Evolutionary conservation across 2,888 invertebrate species (phyloP), one percentile per base, ranked within the genome.

Genomic region (Caenorhabditis uteleia): DNA sequence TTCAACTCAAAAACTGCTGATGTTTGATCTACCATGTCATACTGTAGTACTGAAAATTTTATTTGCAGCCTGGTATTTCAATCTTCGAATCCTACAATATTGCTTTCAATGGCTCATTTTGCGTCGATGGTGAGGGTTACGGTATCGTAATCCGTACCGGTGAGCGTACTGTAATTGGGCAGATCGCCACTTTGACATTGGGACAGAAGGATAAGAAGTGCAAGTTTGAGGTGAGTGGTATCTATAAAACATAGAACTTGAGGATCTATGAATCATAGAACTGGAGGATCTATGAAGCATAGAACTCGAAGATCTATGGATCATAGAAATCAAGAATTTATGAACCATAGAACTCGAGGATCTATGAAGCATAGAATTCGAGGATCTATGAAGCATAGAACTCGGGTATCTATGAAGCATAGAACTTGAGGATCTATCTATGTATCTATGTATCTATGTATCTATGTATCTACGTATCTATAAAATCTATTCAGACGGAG

Each of bases 61-160:
- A n/a, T n/a, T n/a, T n/a, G n/a, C 38, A 46, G 33, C 33, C 54
- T 6, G 43, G 20, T n/a, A 47, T 36, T 2, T 59, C 66, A n/a
- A 64, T 75, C 29, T 74, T 74, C 49, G 72, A 73, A 29, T 56
- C 61, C 16, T 62, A 68, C 62, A 73, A 73, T 48, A 60, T 73
- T 20, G 72, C 69, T 1, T 70, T 70, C 60, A 70, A 78, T 51
- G 77, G 78, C 21, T 74, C 74, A 0, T 68, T 77, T 45, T 78
- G 78, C 56, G 78, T 78, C 21, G 78, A 78, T 21, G 78, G 78
- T 21, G 78, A 78, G 36, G 78, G 75, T 40, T 65, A 71, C 45
- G 78, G 75, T 10, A 54, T 78, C 26, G 78, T 78, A 8, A 75
- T 75, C 21, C 49, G 74, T 26, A 77, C 76, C 12, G 77, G 69